phyloP scores from a whole-genome alignment of 2,888 invertebrate genomes.

The Chymomyza amoena region DNA sequence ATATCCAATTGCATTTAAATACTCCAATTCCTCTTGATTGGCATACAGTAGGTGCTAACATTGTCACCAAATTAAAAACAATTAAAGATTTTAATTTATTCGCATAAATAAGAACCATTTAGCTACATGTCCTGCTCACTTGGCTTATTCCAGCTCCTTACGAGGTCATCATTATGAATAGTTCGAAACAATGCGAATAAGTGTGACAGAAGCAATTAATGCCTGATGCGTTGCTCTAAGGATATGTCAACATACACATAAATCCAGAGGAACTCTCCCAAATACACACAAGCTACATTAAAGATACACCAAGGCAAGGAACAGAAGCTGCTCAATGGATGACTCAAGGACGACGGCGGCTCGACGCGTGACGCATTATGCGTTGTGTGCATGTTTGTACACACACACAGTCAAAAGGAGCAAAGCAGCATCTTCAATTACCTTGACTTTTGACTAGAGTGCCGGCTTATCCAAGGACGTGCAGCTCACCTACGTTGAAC shows the following conservation, averaged over 20 bases:
- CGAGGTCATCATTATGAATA: slow-evolving; percentile 56
- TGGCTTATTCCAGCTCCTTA: slow-evolving; percentile 40
- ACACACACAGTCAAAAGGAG: slow-evolving; percentile 52
- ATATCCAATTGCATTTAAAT: too few relatives aligned
- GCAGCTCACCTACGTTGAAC: slow-evolving; percentile 45
- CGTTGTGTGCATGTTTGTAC: slow-evolving; percentile 67
- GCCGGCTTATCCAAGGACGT: slow-evolving; percentile 47
- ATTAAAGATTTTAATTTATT: slow-evolving; percentile 26
- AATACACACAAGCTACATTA: not conserved
- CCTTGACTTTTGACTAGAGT: slow-evolving; percentile 58
- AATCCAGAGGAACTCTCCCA: slow-evolving; percentile 3
- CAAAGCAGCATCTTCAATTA: slow-evolving; percentile 44
- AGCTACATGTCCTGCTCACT: slow-evolving; percentile 16
- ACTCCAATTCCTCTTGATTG: not conserved
- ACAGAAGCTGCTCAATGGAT: slow-evolving; percentile 43
- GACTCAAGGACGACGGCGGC: slow-evolving; percentile 45
- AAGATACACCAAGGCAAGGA: slow-evolving; percentile 39
- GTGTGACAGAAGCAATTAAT: slow-evolving; percentile 69
- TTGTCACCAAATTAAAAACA: slow-evolving; percentile 21
- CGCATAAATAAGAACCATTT: slow-evolving; percentile 28
- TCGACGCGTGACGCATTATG: slow-evolving; percentile 60
- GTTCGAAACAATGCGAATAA: slow-evolving; percentile 61
- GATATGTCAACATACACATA: slow-evolving; percentile 56
- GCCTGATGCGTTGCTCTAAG: slow-evolving; percentile 49
- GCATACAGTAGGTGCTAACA: slow-evolving; percentile 49